phyloP scores from a whole-genome alignment of 2,797 vertebrate species.

The Lophius americanus region DNA sequence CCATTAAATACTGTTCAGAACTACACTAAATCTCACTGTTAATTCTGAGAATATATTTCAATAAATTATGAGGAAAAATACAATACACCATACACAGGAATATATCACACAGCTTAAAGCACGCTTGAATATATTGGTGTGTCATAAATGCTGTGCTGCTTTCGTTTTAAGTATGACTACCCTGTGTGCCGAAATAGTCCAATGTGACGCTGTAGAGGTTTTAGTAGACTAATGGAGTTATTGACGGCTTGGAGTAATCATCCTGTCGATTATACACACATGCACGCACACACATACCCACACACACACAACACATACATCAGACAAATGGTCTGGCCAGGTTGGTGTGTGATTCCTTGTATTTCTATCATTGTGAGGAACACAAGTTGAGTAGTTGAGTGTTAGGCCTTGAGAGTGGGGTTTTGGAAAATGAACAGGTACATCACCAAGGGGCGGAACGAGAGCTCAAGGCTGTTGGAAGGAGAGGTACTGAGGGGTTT shows the following conservation, averaged over 20 bases:
- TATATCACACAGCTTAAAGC: constrained; percentile 29
- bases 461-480: not conserved
- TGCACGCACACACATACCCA: constrained; percentile 26
- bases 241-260: constrained; percentile 67
- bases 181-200: constrained; percentile 52
- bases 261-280: constrained; percentile 61
- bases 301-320: constrained; percentile 3
- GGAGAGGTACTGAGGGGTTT: not conserved
- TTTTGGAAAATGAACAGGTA: not conserved
- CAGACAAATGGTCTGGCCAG: constrained; percentile 48
- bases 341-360: constrained; percentile 12
- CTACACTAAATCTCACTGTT: too few relatives aligned
- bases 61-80: not conserved
- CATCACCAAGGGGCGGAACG: not conserved
- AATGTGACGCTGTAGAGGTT: constrained; percentile 61
- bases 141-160: constrained; percentile 44
- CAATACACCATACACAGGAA: constrained; percentile 3
- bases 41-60: too few relatives aligned
- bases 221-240: constrained; percentile 68
- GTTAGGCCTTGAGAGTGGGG: too few relatives aligned
- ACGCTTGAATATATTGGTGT: constrained; percentile 42
- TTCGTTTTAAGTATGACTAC: constrained; percentile 51
- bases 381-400: too few relatives aligned
- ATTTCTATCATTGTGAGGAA: too few relatives aligned
- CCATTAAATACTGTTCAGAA: too few relatives aligned